These are phyloP conservation scores for Dascillus cervinus DNA, from an alignment of 2,888 invertebrate genomes.

Conservation along the genomic window DNA sequence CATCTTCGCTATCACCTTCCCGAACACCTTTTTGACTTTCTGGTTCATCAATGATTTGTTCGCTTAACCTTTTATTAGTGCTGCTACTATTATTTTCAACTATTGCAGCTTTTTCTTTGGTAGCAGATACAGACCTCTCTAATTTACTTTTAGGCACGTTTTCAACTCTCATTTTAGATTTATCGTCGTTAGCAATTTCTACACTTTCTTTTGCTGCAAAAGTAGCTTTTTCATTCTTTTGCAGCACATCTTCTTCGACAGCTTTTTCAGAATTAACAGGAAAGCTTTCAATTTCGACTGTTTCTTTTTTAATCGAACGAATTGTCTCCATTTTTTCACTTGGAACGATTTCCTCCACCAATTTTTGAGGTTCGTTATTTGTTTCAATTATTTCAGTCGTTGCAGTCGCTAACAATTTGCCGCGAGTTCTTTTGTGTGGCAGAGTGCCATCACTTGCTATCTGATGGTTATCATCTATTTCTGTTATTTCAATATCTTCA, in stretches of 20 bases:
- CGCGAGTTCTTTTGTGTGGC: too few species aligned
- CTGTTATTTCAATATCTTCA: too few species aligned
- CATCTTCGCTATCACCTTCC: slow-evolving; percentile 44
- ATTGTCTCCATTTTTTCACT: slow-evolving; percentile 1
- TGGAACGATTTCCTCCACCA: slow-evolving; percentile 9
- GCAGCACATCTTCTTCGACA: slow-evolving; percentile 17
- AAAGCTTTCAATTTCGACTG: slow-evolving; percentile 16
- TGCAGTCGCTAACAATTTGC: too few species aligned
- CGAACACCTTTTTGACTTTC: slow-evolving; percentile 27
- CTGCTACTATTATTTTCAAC: slow-evolving; percentile 14
- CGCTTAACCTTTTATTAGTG: slow-evolving; percentile 17
- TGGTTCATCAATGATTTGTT: slow-evolving; percentile 23
- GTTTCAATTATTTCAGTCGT: background rate
- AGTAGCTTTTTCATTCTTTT: slow-evolving; percentile 20
- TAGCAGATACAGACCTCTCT: slow-evolving; percentile 4
- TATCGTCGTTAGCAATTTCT: slow-evolving; percentile 16
- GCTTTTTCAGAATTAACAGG: slow-evolving; percentile 19
- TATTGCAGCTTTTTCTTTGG: slow-evolving; percentile 14
- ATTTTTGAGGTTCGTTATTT: slow-evolving; percentile 9
- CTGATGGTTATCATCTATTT: too few species aligned
- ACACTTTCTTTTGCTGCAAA: slow-evolving; percentile 22
- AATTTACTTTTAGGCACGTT: slow-evolving; percentile 7
- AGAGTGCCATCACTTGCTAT: too few species aligned
- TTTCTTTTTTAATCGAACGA: slow-evolving; percentile 15
- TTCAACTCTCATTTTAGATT: slow-evolving; percentile 11